A percentile compares a stretch with the other conserved stretches of the same genome.
Evolutionary conservation across 2,797 vertebrate genomes (phyloP).

Genomic region (Muraenolepis orangiensis): DNA sequence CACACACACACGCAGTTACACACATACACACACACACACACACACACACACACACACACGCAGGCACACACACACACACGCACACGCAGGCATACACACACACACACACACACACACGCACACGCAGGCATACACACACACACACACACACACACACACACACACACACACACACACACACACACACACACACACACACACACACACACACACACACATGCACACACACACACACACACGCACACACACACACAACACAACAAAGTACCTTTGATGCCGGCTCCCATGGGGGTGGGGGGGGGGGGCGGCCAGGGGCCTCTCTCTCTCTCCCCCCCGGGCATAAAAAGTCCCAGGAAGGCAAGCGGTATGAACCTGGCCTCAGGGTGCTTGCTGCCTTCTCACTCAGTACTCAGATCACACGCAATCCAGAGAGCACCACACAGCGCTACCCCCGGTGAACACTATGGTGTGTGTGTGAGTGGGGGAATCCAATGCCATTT

Average conservation of each 20-base stretch:
- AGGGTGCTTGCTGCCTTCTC: neutral
- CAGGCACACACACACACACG: neutral
- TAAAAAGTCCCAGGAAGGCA: neutral
- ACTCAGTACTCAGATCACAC: neutral
- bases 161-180: neutral
- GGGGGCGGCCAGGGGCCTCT: neutral
- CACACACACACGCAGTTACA: slow-evolving; percentile 1
- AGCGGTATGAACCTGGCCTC: neutral
- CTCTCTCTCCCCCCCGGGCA: neutral
- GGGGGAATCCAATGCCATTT: neutral
- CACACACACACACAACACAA: neutral
- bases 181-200: neutral
- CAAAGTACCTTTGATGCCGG: neutral
- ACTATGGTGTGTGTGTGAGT: neutral
- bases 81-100: no score
- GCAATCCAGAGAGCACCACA: neutral
- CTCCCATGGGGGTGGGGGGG: neutral
- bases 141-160: neutral
- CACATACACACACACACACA: neutral
- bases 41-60: neutral
- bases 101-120: neutral
- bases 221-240: neutral
- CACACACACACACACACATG: neutral
- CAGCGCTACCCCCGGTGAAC: neutral
- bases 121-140: neutral